Base-by-base conservation (phyloP, 2,113 vertebrate genomes). In the Hydrochoerus hydrochaeris region DNA sequence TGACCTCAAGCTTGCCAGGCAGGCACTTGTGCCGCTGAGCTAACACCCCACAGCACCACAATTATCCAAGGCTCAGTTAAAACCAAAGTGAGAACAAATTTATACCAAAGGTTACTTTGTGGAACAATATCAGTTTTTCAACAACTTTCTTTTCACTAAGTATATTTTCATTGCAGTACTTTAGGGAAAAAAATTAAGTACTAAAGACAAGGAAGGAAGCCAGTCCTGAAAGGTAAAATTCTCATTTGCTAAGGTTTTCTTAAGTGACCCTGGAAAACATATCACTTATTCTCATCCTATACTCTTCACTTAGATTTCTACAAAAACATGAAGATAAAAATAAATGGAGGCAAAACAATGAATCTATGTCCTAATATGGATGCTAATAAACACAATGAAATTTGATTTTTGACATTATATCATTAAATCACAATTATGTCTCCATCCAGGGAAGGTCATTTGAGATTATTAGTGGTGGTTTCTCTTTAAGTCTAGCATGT, bases 1-100 rank as follows among this genome's bases (percentile, higher is more conserved):
- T 52, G 49, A 52, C 49, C 49, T 52, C 49, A 11, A 9, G 11
- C 49, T 52, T 52, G 49, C 49, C 49, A 52, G 49, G 49, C 49
- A 52, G 49, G 49, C 49, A 10, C 49, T 52, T 52, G 9, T 52
- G 49, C 49, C 11, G 49, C 49, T 11, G 49, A 52, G 7, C 49
- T 52, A 52, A 46, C 49, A 8, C 11, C 49, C 49, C 49, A 7
- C 49, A 84, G 24, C 54, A 60, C 46, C 26, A 54, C 52, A 26
- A 63, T 77, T 32, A 81, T 73, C 62, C 65, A 86, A 90, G 73
- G 22, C n/a, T 91, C 69, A 77, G 11, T 69, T 38, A n/a, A 69
- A 86, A 96, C 30, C 54, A 73, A 49, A 95, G 60, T n/a, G 58
- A 80, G 60, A 85, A 97, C 52, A 91, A 95, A 71, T 87, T 17